Conservation (phyloP, 2,797 vertebrate genomes). For the Setipinna tenuifilis region DNA sequence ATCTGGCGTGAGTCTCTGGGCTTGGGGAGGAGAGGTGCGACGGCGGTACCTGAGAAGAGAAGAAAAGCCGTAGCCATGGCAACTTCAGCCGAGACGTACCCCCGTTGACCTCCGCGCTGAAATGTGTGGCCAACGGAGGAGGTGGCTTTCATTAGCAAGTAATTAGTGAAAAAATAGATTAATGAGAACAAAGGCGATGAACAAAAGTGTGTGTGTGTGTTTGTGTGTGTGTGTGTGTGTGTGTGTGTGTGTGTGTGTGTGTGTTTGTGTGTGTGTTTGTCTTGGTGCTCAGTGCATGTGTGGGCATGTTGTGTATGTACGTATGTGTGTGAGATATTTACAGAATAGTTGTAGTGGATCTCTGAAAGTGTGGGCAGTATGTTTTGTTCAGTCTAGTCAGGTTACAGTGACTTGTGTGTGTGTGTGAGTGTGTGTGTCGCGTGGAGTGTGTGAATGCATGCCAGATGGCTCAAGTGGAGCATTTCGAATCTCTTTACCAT, state of each 20-base stretch:
- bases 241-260: background rate
- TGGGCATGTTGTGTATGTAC: too few relatives aligned
- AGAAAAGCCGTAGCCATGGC: constrained; percentile 9
- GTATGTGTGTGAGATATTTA: background rate
- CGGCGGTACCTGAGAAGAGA: background rate
- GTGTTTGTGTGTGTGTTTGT: background rate
- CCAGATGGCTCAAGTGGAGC: background rate
- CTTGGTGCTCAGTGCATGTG: too few relatives aligned
- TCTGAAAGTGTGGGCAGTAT: constrained; percentile 11
- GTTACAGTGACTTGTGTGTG: constrained; percentile 1
- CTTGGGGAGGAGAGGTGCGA: background rate
- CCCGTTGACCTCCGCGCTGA: background rate
- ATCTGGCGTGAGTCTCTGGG: background rate
- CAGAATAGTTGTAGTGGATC: background rate
- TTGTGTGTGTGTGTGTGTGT: background rate
- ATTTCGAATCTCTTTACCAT: constrained; percentile 18
- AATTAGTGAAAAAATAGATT: background rate
- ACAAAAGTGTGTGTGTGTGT: background rate
- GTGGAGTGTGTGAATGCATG: background rate
- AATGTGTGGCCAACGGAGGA: background rate
- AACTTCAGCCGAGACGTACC: background rate
- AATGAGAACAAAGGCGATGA: background rate
- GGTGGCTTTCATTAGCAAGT: constrained; percentile 17
- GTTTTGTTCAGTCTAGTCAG: background rate
- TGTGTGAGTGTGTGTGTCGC: background rate